Conservation (phyloP, 2,797 vertebrate genomes). For the Malacoctenus gilli region DNA sequence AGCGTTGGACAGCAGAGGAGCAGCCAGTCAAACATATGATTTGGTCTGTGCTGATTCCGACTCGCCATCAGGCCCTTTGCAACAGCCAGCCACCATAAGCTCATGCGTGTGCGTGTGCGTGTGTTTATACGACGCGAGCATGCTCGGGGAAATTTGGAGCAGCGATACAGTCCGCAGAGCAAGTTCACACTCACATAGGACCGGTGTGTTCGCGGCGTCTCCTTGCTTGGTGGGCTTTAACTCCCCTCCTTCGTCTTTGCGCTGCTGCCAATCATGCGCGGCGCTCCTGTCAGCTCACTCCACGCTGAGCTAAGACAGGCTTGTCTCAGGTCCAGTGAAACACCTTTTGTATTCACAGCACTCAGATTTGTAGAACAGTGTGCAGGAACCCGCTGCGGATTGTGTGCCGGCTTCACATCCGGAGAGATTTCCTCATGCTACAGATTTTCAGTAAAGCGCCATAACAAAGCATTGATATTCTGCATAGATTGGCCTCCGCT, state of each 20-base stretch:
- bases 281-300: slow-evolving; percentile 42
- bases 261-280: slow-evolving; percentile 55
- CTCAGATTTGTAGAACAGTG: slow-evolving; percentile 44
- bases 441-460: slow-evolving; percentile 37
- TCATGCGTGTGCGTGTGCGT: slow-evolving; percentile 19
- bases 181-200: slow-evolving; percentile 11
- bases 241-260: slow-evolving; percentile 46
- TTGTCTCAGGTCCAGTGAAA: slow-evolving; percentile 40
- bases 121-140: slow-evolving; percentile 14
- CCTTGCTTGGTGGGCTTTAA: slow-evolving; percentile 48
- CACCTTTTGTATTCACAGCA: slow-evolving; percentile 50
- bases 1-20: slow-evolving; percentile 4
- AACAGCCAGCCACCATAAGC: slow-evolving; percentile 22
- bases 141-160: slow-evolving; percentile 2
- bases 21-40: slow-evolving; percentile 14
- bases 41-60: slow-evolving; percentile 28
- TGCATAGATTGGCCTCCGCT: slow-evolving; percentile 18
- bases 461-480: slow-evolving; percentile 48
- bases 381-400: slow-evolving; percentile 34
- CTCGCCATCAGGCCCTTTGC: slow-evolving; percentile 14
- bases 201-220: background rate
- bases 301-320: slow-evolving; percentile 42
- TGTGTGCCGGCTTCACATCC: slow-evolving; percentile 39
- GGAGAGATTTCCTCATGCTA: slow-evolving; percentile 46
- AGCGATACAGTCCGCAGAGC: background rate